Base-by-base conservation (phyloP, 2,888 invertebrate genomes). In the Rhaphigaster nebulosa region DNA sequence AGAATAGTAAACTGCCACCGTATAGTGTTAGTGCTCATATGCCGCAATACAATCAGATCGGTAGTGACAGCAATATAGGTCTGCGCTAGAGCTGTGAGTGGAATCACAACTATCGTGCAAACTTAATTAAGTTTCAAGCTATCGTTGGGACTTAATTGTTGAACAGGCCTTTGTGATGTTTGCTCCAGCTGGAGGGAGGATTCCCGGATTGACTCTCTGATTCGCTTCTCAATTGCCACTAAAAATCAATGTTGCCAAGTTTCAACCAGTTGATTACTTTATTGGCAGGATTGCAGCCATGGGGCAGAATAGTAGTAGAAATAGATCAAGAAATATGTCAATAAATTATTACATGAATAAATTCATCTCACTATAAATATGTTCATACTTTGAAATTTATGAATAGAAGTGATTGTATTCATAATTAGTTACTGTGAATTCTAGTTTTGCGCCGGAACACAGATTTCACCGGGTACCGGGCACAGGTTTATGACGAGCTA, bases 111-210 rank as follows among this genome's bases (percentile, higher is more conserved):
- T 38, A 80, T 80, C 41, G 41, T 80, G 80, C 45, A 80, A 80
- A 80, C 80, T 38, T 80, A 80, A 80, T 80, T 80, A 80, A 80
- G 80, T 45, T 80, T 45, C 80, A 80, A 80, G 41, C 45, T 41
- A 80, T 80, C 80, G 80, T n/a, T 45, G 26, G 80, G 80, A 41
- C 26, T 38, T 80, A 80, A 80, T 80, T 80, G 45, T 80, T 26
- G 23, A n/a, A n/a, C 80, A 80, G 45, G 41, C 41, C 41, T 80
- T 80, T 80, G 41, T 80, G 41, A 80, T 80, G 70, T 34, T 70
- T 34, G 70, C 18, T 18, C 4, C 80, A 41, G 26, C 23, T 38
- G 45, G 12, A 15, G 20, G 80, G 26, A 2, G 80, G 26, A n/a
- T 41, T 29, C 23, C 80, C 4, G 45, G n/a, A 10, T 38, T 26